These are phyloP conservation scores for Sandelia bainsii DNA, from an alignment of 2,797 vertebrate species.

Conservation along the genomic window DNA sequence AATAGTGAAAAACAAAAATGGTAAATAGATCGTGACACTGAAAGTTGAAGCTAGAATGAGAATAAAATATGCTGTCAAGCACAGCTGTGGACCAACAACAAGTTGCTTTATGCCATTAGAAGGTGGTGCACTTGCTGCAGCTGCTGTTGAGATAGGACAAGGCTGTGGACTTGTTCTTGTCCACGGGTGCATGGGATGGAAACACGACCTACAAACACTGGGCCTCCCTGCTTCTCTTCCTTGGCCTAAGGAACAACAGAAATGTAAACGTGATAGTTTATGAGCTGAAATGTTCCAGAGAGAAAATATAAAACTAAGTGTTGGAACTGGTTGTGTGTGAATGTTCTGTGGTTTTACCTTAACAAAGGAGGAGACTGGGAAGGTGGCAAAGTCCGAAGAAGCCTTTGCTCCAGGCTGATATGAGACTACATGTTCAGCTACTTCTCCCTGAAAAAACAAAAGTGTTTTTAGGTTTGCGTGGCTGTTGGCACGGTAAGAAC, in stretches of 20 bases:
- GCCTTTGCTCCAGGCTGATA: constrained; percentile 87
- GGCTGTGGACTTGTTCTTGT: constrained; percentile 88
- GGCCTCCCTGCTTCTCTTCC: constrained; percentile 87
- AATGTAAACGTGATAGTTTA: neutral
- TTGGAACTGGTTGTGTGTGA: neutral
- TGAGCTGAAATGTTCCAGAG: neutral
- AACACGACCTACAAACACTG: constrained; percentile 88
- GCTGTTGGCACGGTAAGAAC: neutral
- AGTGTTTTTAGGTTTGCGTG: neutral
- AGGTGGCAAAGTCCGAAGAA: constrained; percentile 89
- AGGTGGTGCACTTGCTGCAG: constrained; percentile 87
- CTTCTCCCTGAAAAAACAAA: constrained; percentile 84
- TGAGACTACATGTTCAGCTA: constrained; percentile 87
- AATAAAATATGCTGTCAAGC: constrained; percentile 12
- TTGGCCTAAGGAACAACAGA: constrained; percentile 76
- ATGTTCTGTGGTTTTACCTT: constrained; percentile 82
- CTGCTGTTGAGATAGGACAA: constrained; percentile 90
- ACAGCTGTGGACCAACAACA: neutral
- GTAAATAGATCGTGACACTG: constrained; percentile 24
- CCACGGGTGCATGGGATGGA: constrained; percentile 88
- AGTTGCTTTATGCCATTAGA: constrained; percentile 78
- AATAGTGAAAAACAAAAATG: constrained; percentile 31
- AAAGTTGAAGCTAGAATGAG: constrained; percentile 29
- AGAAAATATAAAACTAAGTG: neutral
- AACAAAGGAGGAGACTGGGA: constrained; percentile 88